Evolutionary conservation across 2,113 vertebrate species (phyloP), one percentile per base, ranked within the genome.

Genomic region (Amphiprion ocellaris): DNA sequence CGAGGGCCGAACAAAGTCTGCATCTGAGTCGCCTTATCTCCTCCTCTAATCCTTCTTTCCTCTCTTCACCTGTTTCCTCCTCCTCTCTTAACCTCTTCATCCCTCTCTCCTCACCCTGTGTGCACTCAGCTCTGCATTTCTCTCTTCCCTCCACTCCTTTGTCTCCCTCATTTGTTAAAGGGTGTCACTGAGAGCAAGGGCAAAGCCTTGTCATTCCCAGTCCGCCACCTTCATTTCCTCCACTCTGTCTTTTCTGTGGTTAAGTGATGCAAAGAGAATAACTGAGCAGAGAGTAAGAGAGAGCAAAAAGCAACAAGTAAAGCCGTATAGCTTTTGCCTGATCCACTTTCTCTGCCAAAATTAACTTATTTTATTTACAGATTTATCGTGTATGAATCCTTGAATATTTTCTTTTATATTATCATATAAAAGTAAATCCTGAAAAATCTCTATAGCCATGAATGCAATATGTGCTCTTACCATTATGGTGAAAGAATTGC

Each of bases 121-220:
- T 74, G 61, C 70, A 68, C 84, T 90, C 68, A 86, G 69, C 77
- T 73, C 62, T 58, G 74, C 82, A 75, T 83, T 71, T 74, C 68
- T 74, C 73, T 77, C 65, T 74, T 70, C 59, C 54, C 30, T 69
- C 68, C 52, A 74, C 73, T 88, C 76, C 66, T 80, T 77, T 78
- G 66, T 86, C 69, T 83, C 67, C 46, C 77, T 84, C 69, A 78
- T 87, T 90, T 86, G 67, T 84, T 87, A 83, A 82, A 87, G 76
- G 74, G 62, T 89, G 74, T 83, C 81, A 83, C 77, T 68, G 47
- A 83, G 72, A 60, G 64, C 82, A 92, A 91, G 91, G 89, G 81
- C 85, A 89, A 90, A 91, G 71, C 37, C 83, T 69, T 46, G 44
- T 41, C 46, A 63, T 83, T 68, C 46, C 75, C 59, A 5, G 69